Conservation (phyloP, 2,113 vertebrate species). For the Apeltes quadracus region DNA sequence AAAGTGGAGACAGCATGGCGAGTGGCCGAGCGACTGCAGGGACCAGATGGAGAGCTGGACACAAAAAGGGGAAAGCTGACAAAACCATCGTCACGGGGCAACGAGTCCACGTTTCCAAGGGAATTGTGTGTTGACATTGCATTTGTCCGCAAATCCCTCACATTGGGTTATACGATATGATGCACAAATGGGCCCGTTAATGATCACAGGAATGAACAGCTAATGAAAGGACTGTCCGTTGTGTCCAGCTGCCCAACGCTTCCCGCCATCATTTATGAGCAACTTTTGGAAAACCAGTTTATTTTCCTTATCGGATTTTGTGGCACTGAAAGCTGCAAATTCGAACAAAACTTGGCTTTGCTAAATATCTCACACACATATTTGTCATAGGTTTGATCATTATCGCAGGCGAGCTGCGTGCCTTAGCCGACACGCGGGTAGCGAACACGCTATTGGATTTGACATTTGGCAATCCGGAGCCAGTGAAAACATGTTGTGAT, state of each 20-base stretch:
- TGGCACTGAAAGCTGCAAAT: slow-evolving; percentile 40
- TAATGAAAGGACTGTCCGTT: slow-evolving; percentile 31
- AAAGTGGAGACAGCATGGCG: slow-evolving; percentile 13
- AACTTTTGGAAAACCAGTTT: slow-evolving; percentile 30
- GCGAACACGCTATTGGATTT: slow-evolving; percentile 16
- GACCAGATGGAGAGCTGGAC: slow-evolving; percentile 35
- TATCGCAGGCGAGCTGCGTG: slow-evolving; percentile 8
- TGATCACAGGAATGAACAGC: slow-evolving; percentile 37
- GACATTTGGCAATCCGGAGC: slow-evolving; percentile 38
- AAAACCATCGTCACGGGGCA: not conserved
- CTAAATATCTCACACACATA: slow-evolving; percentile 57
- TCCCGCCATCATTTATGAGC: slow-evolving; percentile 48
- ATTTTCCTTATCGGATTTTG: slow-evolving; percentile 30
- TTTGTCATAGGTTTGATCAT: slow-evolving; percentile 53
- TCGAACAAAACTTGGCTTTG: slow-evolving; percentile 46
- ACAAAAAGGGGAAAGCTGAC: slow-evolving; percentile 6
- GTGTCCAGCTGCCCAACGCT: slow-evolving; percentile 15
- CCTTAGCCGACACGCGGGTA: slow-evolving; percentile 23
- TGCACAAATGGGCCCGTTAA: not conserved
- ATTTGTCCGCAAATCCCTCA: not conserved
- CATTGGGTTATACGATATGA: not conserved
- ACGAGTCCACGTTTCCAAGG: not conserved
- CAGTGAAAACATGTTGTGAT: slow-evolving; percentile 56
- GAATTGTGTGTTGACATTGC: not conserved
- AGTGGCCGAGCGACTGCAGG: slow-evolving; percentile 23